These are phyloP conservation scores for Carollia perspicillata DNA, from an alignment of 2,113 vertebrate species.

Conservation along the genomic window DNA sequence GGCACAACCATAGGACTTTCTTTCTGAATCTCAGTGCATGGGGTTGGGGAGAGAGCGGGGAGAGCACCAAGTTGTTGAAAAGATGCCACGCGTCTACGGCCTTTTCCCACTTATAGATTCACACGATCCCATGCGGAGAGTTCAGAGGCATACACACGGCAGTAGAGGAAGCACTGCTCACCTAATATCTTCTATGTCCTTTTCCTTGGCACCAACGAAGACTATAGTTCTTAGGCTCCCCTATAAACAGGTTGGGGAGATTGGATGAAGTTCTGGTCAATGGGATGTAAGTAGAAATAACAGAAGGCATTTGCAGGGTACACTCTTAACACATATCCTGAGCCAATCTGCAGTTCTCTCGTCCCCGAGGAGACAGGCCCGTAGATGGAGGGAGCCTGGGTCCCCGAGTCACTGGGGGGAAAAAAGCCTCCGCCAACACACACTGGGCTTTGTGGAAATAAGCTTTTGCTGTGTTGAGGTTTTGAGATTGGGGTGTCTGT, in stretches of 20 bases:
- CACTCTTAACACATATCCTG: neutral
- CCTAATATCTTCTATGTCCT: neutral
- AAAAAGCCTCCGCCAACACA: neutral
- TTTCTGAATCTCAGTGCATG: neutral
- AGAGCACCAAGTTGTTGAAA: neutral
- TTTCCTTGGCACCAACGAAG: neutral
- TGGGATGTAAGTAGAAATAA: neutral
- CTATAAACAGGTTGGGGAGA: neutral
- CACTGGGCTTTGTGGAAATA: neutral
- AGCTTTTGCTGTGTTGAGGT: neutral
- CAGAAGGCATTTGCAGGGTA: neutral
- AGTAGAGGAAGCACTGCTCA: neutral
- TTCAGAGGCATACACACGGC: neutral
- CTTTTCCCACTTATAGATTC: neutral
- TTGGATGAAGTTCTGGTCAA: neutral
- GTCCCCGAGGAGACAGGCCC: neutral
- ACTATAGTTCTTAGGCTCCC: neutral
- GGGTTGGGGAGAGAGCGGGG: neutral
- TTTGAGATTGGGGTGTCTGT: neutral
- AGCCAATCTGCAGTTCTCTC: neutral
- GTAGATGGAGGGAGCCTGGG: neutral
- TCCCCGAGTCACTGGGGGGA: neutral
- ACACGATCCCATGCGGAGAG: neutral
- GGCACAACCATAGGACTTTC: neutral
- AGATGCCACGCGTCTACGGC: neutral